These are phyloP conservation scores for Mesocentrotus franciscanus DNA, from an alignment of 53 echinoderm and acorn worm genomes.

Conservation along the genomic window DNA sequence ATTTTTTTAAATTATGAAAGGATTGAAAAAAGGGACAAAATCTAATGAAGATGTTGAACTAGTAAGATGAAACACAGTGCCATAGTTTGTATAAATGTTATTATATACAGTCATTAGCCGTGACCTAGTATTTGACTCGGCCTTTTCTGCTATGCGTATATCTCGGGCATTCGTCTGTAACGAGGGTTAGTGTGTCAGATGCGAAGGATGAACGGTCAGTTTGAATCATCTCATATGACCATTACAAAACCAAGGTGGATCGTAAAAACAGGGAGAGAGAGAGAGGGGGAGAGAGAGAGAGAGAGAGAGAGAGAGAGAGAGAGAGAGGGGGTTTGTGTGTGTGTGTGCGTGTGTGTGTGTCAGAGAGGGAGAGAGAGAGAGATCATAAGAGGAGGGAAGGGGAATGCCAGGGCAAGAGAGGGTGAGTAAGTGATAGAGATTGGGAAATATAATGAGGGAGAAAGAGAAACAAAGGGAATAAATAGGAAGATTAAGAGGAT, in stretches of 20 bases:
- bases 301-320: background rate
- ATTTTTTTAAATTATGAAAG: no score
- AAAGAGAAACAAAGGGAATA: background rate
- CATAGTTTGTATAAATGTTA: background rate
- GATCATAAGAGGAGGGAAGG: background rate
- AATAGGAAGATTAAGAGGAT: background rate
- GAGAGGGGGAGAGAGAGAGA: background rate
- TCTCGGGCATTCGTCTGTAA: background rate
- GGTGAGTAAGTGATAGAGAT: background rate
- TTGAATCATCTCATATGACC: conserved; percentile 4
- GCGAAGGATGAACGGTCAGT: background rate
- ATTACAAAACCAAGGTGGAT: background rate
- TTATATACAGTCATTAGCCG: background rate
- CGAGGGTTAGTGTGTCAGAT: background rate
- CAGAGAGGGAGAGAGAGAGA: background rate
- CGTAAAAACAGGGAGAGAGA: background rate
- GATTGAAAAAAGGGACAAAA: background rate
- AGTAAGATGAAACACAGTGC: background rate
- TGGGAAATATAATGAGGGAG: background rate
- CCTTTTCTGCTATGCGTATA: background rate
- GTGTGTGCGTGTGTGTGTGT: no score
- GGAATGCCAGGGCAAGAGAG: background rate
- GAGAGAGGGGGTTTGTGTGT: no score
- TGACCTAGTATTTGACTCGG: background rate
- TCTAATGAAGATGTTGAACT: conserved; percentile 14